Evolutionary conservation across 1,140 invertebrate species (phyloP), one percentile per base, ranked within the genome.

Genomic region (Drosophila bocqueti): DNA sequence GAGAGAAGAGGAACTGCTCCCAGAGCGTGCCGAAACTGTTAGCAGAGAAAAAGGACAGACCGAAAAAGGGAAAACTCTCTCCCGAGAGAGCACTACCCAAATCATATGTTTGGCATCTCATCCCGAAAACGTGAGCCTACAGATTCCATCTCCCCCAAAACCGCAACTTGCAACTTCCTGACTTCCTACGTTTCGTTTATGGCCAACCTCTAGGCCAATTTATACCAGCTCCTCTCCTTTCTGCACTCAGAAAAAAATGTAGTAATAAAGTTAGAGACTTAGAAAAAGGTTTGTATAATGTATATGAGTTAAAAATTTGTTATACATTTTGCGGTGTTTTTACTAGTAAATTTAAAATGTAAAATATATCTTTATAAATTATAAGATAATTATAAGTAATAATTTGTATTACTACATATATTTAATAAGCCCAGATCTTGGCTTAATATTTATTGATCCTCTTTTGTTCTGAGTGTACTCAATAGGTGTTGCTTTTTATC

Each of bases 151-250:
- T 73, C 69, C 34, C 67, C 38, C 43, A 31, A 72, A 69, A 85
- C 84, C 84, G 67, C 84, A 89, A 57, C 71, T 69, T 81, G 81
- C 80, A 85, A 81, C 86, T 86, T 89, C 80, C 84, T 90, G 75
- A 79, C 79, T 89, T 89, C 85, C 84, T 76, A 59, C 57, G 68
- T 81, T 81, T 89, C 84, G 57, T 65, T 81, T 84, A 81, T 74
- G 78, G 64, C 60, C 61, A 64, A 29, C 61, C 55, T 34, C 21
- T 47, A 16, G 21, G 16, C 43, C 43, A 66, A 45, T 49, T 67
- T 54, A 31, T 34, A n/a, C 38, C 24, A 11, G 16, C 24, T 43
- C n/a, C 31, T 29, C 31, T 34, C 13, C 10, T 8, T 49, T 47
- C 49, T 38, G 38, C 21, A 55, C 34, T 55, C 2, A 16, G 8